Base-by-base conservation (phyloP, 2,113 vertebrate species). In the Speoplatyrhinus poulsoni region DNA sequence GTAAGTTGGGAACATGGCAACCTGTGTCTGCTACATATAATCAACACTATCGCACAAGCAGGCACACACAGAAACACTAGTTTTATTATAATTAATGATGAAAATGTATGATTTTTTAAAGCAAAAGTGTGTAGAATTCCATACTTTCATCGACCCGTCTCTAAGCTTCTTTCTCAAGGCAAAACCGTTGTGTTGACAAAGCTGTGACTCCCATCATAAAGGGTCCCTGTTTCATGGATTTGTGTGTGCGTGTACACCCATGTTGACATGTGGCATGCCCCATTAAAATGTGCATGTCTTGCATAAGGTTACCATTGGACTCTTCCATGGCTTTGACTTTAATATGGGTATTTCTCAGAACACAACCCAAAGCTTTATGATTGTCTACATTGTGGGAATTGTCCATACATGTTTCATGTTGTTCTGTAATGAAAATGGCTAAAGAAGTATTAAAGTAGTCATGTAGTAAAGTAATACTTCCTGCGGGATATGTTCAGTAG, bases 161-260 rank as follows among this genome's bases (percentile, higher is more conserved):
- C 33, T 57, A 7, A 49, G 65, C 49, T 73, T 15, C 56, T 67
- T 47, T 62, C 13, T 62, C 57, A 54, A 56, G 19, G 55, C 33
- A 60, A 74, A 32, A 16, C 36, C 46, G 33, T 32, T 56, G n/a
- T 68, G 32, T 68, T 74, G 72, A 74, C 72, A 62, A 68, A 74
- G 65, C 72, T 74, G 72, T 54, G 52, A 17, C 65, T 68, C 62
- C 58, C 56, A 74, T 74, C 56, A 74, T 47, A 62, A 62, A 67
- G 53, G n/a, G 13, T 67, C 65, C 54, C 17, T 36, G 64, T 16
- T 53, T 48, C 61, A 49, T 62, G 50, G 46, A 50, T 55, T 16
- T 70, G 33, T 70, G 49, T 46, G 48, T 60, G 59, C 6, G 48
- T 69, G 49, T 12, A 48, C 12, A 59, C 12, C 15, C 26, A 7